Conservation (phyloP, 2,888 invertebrate genomes). For the Nomada lathburiana region DNA sequence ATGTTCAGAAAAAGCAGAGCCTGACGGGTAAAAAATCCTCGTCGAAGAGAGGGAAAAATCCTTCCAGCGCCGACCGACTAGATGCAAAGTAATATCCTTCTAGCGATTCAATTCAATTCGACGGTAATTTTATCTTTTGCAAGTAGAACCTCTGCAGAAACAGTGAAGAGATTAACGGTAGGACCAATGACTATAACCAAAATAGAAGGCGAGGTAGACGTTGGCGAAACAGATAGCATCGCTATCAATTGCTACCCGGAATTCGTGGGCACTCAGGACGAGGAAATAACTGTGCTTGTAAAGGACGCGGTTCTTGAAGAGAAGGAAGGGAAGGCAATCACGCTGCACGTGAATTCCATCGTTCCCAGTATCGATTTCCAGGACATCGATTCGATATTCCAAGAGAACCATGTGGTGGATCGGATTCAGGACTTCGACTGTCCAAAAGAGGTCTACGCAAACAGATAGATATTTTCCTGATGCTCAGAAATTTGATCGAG, state of each 20-base stretch:
- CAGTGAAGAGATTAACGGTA: conserved; percentile 67
- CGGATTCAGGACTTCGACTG: conserved; percentile 85
- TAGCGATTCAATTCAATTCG: background rate
- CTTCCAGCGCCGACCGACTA: conserved; percentile 45
- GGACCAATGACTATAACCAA: conserved; percentile 82
- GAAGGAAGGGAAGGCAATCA: conserved; percentile 85
- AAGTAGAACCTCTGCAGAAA: conserved; percentile 7
- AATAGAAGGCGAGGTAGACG: conserved; percentile 80
- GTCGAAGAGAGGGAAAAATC: conserved; percentile 65
- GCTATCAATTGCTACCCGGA: conserved; percentile 81
- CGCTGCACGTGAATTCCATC: conserved; percentile 86
- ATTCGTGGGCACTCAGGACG: conserved; percentile 78
- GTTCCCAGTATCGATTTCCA: conserved; percentile 86
- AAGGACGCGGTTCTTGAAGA: conserved; percentile 84
- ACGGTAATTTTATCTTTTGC: background rate
- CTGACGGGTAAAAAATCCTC: background rate
- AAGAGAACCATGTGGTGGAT: conserved; percentile 87
- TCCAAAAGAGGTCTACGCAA: conserved; percentile 81
- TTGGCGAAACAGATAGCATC: conserved; percentile 78
- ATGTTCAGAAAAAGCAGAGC: conserved; percentile 31
- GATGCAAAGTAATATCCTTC: conserved; percentile 32
- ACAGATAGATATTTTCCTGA: background rate
- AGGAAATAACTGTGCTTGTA: conserved; percentile 80
- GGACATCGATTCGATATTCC: conserved; percentile 87
- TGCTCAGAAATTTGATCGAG: background rate